Evolutionary conservation across 2,113 vertebrate species (phyloP).

Genomic region (Lipotes vexillifer): DNA sequence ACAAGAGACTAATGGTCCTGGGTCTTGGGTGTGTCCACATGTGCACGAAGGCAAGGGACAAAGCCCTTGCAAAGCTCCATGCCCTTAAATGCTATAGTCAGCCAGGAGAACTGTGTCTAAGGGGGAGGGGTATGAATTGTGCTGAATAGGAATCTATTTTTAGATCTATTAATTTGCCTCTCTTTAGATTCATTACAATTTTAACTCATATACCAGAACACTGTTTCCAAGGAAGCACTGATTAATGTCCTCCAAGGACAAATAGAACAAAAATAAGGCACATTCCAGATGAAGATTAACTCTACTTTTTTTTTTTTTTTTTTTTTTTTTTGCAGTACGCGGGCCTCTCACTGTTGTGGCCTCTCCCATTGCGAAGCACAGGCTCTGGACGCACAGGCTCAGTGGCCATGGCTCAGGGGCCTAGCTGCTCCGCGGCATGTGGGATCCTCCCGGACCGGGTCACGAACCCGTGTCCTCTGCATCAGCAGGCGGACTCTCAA

Average conservation of each 20-base stretch:
- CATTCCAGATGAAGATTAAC: constrained; percentile 28
- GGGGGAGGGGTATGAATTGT: background rate
- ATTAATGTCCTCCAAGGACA: constrained; percentile 49
- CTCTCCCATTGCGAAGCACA: no score
- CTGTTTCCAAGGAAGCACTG: constrained; percentile 50
- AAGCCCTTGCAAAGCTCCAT: background rate
- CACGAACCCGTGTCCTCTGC: no score
- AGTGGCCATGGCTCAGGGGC: no score
- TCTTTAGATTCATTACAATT: constrained; percentile 52
- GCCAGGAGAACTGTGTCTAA: background rate
- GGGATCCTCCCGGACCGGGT: no score
- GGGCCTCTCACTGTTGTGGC: no score
- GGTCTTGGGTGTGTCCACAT: background rate
- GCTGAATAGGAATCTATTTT: constrained; percentile 50
- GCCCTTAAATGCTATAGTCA: background rate
- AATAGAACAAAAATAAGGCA: constrained; percentile 26
- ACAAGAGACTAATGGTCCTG: background rate
- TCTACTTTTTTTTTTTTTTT: background rate
- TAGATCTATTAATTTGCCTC: constrained; percentile 45
- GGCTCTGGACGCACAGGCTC: no score
- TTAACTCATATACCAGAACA: constrained; percentile 36
- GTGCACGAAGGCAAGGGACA: background rate
- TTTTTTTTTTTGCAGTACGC: no score
- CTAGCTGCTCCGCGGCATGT: no score
- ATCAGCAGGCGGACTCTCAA: no score